Conservation (phyloP, 2,113 vertebrate species). For the Gavialis gangeticus region DNA sequence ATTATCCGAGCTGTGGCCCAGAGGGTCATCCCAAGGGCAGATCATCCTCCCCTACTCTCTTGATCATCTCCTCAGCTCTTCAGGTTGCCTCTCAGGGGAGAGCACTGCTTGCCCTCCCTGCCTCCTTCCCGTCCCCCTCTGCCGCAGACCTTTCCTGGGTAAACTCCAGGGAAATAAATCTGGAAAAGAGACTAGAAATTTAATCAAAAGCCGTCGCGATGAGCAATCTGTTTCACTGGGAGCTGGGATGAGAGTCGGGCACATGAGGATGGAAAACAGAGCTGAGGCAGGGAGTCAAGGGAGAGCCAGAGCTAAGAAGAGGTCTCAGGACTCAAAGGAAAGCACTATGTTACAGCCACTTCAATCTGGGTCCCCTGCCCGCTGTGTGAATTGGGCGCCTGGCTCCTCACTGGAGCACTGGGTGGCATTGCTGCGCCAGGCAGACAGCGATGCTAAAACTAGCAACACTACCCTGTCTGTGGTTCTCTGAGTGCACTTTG, state of each 20-base stretch:
- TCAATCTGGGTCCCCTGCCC: neutral
- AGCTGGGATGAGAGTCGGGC: neutral
- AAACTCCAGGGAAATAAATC: slow-evolving; percentile 38
- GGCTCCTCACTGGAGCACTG: neutral
- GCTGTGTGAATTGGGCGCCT: neutral
- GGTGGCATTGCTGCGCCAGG: neutral
- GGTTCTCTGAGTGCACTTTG: neutral
- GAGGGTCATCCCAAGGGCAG: neutral
- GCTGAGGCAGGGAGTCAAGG: neutral
- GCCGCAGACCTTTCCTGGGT: neutral
- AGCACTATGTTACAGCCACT: neutral
- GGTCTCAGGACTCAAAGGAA: neutral
- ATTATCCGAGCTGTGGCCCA: neutral
- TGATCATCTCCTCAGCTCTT: neutral
- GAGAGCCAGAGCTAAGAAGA: neutral
- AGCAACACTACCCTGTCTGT: neutral
- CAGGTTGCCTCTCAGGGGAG: neutral
- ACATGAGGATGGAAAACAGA: neutral
- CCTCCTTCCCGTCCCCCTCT: neutral
- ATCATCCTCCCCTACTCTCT: neutral
- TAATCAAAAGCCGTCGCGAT: slow-evolving; percentile 40
- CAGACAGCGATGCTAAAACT: neutral
- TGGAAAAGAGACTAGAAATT: slow-evolving; percentile 39
- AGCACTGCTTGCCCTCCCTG: neutral
- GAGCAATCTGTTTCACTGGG: neutral